Conservation (phyloP, 2,113 vertebrate genomes). For the Xenopus tropicalis region DNA sequence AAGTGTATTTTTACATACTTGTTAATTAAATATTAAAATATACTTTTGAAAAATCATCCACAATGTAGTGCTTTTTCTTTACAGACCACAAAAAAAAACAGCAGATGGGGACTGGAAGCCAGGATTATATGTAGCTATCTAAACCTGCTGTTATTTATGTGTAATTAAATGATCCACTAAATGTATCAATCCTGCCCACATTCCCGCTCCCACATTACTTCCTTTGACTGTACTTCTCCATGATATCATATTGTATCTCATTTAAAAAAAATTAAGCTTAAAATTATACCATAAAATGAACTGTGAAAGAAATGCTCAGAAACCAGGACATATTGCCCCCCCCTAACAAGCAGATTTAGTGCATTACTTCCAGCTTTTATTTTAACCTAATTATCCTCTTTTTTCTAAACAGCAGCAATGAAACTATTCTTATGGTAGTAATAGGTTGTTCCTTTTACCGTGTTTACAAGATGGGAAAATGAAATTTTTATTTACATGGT, state of each 20-base stretch:
- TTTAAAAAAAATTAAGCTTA: background rate
- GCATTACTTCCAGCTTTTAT: background rate
- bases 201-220: slow-evolving; percentile 15
- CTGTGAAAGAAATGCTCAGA: background rate
- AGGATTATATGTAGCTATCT: slow-evolving; percentile 4
- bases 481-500: too few relatives aligned
- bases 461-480: too few relatives aligned
- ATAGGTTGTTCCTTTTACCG: too few relatives aligned
- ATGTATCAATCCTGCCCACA: slow-evolving; percentile 24
- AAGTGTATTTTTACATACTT: too few relatives aligned
- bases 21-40: too few relatives aligned
- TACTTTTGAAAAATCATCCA: too few relatives aligned
- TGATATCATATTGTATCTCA: slow-evolving; percentile 3
- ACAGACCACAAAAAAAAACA: background rate
- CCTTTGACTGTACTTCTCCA: background rate
- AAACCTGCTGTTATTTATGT: slow-evolving; percentile 28
- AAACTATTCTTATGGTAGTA: background rate
- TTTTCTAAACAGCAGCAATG: background rate
- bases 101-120: slow-evolving; percentile 11
- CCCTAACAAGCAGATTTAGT: too few relatives aligned
- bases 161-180: slow-evolving; percentile 14
- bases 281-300: background rate
- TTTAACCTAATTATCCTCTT: background rate
- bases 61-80: too few relatives aligned
- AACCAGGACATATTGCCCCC: background rate